These are phyloP conservation scores for Drosophila nebulosa DNA, from an alignment of 1,140 invertebrate species.

Conservation along the genomic window DNA sequence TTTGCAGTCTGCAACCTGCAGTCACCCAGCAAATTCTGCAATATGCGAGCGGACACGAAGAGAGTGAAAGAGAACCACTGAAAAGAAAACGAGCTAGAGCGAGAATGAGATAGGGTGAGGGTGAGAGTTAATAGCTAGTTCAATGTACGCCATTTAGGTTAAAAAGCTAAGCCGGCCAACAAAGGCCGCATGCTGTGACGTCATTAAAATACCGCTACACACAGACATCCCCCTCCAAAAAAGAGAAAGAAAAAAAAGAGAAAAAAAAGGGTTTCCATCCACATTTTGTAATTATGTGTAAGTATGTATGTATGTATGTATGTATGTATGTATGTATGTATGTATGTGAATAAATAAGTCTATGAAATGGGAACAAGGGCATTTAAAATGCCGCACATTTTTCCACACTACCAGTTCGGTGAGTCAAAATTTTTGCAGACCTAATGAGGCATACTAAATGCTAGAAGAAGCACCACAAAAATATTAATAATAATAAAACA, in stretches of 20 bases:
- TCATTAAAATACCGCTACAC: slow-evolving; percentile 51
- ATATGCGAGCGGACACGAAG: background rate
- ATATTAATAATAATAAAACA: background rate
- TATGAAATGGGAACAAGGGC: slow-evolving; percentile 65
- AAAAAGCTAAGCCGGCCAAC: slow-evolving; percentile 45
- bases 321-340: background rate
- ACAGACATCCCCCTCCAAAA: background rate
- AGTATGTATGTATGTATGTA: background rate
- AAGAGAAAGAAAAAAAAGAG: background rate
- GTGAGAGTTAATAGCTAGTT: slow-evolving; percentile 28
- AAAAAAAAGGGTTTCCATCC: background rate
- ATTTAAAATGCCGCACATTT: slow-evolving; percentile 45
- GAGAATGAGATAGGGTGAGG: background rate
- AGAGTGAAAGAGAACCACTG: background rate
- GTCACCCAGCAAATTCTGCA: background rate
- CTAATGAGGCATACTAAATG: background rate
- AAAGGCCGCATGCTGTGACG: slow-evolving; percentile 50
- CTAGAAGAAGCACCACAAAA: background rate
- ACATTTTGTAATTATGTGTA: background rate
- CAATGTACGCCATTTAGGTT: slow-evolving; percentile 73
- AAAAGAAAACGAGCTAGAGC: background rate
- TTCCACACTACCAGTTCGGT: slow-evolving; percentile 7
- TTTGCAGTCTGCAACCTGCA: slow-evolving; percentile 23
- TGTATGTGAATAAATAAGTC: slow-evolving; percentile 18
- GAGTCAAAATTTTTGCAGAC: background rate